Evolutionary conservation across 2,797 vertebrate genomes (phyloP), one percentile per base, ranked within the genome.

Genomic region (Rhinichthys osculus): DNA sequence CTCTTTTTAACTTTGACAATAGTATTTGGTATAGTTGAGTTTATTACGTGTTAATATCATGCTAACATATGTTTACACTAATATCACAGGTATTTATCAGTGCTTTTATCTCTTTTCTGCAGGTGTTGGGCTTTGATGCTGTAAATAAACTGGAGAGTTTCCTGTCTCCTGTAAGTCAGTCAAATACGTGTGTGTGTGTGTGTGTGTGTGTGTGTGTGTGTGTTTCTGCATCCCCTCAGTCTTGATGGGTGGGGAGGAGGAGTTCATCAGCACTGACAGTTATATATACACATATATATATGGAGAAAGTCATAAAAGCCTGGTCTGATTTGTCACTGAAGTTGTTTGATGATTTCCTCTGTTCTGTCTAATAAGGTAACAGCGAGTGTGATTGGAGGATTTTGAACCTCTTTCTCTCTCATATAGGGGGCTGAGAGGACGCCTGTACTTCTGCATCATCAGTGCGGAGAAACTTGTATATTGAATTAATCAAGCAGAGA

Each of bases 331-430:
- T 44, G 69, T 71, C 11, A 27, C 21, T 16, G 40, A n/a, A 71
- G 23, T 71, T 71, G 69, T 71, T 71, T 71, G 69, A 71, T 71
- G 21, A n/a, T 71, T 71, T 71, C 69, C 38, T 71, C 69, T 44
- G 69, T 44, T 44, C 2, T 71, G 23, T 72, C 70, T 44, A 71
- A 71, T 71, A 72, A 44, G 69, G 70, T 72, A 72, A 72, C 23
- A 71, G 38, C 0, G 69, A 71, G 11, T 71, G 69, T 71, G 69
- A 71, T 71, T 71, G 69, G 40, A 44, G 40, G 19, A 11, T n/a
- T 3, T 71, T 14, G 21, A 23, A 1, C 11, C 23, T 44, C 11
- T 42, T 40, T 72, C 40, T 44, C 11, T 71, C 23, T 72, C 23
- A n/a, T 50, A 78, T 87, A 0, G 80, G 38, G 23, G 70, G 40